Evolutionary conservation across 2,888 invertebrate species (phyloP).

Genomic region (Suillia variegata): DNA sequence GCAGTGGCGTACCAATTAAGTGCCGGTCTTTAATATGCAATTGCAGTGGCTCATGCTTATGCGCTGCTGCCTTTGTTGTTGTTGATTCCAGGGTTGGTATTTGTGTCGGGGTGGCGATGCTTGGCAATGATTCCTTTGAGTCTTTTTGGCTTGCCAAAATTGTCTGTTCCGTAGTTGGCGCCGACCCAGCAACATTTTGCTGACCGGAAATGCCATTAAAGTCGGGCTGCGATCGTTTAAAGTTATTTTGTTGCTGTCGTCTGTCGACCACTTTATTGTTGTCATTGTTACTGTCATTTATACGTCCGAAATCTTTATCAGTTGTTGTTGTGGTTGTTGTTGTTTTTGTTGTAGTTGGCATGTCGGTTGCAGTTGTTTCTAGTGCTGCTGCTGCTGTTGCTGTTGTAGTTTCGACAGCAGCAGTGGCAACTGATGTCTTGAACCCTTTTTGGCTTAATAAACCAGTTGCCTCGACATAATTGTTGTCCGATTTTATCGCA

Average conservation of each 20-base stretch:
- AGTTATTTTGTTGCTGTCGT: slow-evolving; percentile 20
- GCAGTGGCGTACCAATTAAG: slow-evolving; percentile 58
- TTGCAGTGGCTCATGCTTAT: slow-evolving; percentile 49
- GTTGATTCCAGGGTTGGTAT: slow-evolving; percentile 16
- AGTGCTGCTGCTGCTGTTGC: slow-evolving; percentile 19
- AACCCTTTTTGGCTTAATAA: slow-evolving; percentile 33
- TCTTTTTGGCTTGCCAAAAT: slow-evolving; percentile 17
- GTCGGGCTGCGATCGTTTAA: slow-evolving; percentile 21
- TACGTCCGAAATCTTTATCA: slow-evolving; percentile 3
- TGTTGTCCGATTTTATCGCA: slow-evolving; percentile 34
- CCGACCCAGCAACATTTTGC: neutral
- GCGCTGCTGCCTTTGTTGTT: slow-evolving; percentile 25
- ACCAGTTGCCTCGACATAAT: slow-evolving; percentile 33
- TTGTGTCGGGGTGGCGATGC: neutral
- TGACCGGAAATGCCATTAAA: slow-evolving; percentile 39
- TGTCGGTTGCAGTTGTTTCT: slow-evolving; percentile 16
- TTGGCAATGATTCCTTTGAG: slow-evolving; percentile 4
- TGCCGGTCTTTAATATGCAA: slow-evolving; percentile 56
- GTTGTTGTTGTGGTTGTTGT: neutral
- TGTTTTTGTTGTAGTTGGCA: neutral
- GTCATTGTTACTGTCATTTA: neutral
- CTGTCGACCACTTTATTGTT: neutral
- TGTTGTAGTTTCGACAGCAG: neutral
- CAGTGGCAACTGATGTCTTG: slow-evolving; percentile 28
- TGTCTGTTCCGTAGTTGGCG: neutral